Base-by-base conservation (phyloP, 2,888 invertebrate species). In the Pseudolycoriella hygida region DNA sequence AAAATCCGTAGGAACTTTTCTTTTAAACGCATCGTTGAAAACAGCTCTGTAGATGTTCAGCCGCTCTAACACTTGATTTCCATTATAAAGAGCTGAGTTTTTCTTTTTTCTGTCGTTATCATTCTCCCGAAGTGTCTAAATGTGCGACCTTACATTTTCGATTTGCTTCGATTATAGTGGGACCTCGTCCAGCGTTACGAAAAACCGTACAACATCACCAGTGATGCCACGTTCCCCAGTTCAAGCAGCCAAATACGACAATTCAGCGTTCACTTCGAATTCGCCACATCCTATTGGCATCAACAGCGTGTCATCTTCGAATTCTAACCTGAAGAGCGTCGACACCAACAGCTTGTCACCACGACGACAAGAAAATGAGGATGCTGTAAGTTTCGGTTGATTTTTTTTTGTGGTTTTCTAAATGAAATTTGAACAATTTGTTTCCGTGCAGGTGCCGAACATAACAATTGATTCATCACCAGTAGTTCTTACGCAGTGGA, bases 401-500 rank as follows among this genome's bases (percentile, higher is more conserved):
- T 6, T 30, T 30, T 30, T 30, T 39, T 17, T 17, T 15, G 17
- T 39, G 3, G 39, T 17, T 17, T 11, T 39, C 4, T 4, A 39
- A 39, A 37, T n/a, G 37, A 37, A 5, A n/a, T 11, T 37, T 37
- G 14, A 30, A 30, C 11, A 11, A 11, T 30, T 30, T 30, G 11
- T 6, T 10, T 30, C 30, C 11, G 37, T 11, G 32, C 58, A 72
- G 69, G 67, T 61, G 54, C 57, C 59, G 49, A 71, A 71, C 1
- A 67, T 88, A 44, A 71, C 76, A 2, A 73, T 77, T 19, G 77
- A 80, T 32, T 79, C 85, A 19, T 71, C 75, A 5, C 73, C 80
- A 1, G 64, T 71, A 15, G 80, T 88, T 59, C 85, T 87, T 2
- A 72, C 74, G 42, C 72, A 77, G 48, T 93, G 93, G 93, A 69